A percentile compares a stretch with the other conserved stretches of the same genome.
Evolutionary conservation across 2,888 invertebrate genomes (phyloP).

Genomic region (Amiota mariae): DNA sequence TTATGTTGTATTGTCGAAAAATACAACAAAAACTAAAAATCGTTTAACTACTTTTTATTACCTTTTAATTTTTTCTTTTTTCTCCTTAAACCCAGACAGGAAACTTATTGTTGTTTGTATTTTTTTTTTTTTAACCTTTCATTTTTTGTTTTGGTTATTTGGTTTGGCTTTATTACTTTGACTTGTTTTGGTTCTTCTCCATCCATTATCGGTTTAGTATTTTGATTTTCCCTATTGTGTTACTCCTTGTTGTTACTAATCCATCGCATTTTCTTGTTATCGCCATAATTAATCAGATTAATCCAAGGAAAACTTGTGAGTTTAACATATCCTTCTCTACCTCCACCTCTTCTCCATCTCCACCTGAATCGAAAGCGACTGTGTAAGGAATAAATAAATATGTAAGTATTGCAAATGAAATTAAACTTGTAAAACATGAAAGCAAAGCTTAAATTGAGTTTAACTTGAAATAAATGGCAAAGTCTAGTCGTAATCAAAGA

Average conservation of each 20-base stretch:
- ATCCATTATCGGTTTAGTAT: conserved; percentile 36
- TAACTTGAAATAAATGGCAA: conserved; percentile 23
- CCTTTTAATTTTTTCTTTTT: neutral
- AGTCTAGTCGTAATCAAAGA: conserved; percentile 16
- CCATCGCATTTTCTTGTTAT: conserved; percentile 59
- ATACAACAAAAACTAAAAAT: neutral
- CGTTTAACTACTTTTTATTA: neutral
- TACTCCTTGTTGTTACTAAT: conserved; percentile 20
- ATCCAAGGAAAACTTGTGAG: conserved; percentile 62
- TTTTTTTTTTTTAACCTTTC: neutral
- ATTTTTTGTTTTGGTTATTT: neutral
- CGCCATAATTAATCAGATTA: conserved; percentile 68
- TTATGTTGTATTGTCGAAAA: neutral
- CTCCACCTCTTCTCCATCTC: conserved; percentile 16
- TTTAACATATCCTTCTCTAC: conserved; percentile 48
- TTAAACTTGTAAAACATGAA: neutral
- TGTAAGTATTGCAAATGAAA: neutral
- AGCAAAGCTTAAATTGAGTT: neutral
- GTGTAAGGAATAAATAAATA: neutral
- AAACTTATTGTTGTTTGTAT: neutral
- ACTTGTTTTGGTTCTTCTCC: neutral
- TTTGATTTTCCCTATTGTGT: conserved; percentile 41
- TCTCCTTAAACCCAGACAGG: neutral
- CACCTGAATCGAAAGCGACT: neutral
- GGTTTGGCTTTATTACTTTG: neutral